A percentile compares a stretch with the other conserved stretches of the same genome.
phyloP scores from a whole-genome alignment of 2,113 vertebrate genomes.

The Indicator maculatus region DNA sequence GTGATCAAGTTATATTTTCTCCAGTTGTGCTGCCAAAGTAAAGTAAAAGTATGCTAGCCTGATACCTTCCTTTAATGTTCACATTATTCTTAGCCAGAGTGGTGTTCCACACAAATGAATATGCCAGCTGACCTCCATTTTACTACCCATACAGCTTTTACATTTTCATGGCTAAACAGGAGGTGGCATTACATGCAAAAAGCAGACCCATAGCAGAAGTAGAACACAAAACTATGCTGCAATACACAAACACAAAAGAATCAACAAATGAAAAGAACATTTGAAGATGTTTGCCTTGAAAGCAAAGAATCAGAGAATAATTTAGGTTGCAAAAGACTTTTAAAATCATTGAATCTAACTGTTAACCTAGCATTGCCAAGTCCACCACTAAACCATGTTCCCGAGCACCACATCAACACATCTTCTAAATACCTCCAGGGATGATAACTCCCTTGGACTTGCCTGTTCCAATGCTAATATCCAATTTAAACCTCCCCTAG shows the following conservation, averaged over 20 bases:
- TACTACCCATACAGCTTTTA: neutral
- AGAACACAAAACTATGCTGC: neutral
- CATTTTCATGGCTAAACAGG: neutral
- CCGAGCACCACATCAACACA: no score
- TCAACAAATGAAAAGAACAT: no score
- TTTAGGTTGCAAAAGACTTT: no score
- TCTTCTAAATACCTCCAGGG: no score
- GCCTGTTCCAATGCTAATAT: no score
- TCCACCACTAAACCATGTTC: no score
- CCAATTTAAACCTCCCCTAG: no score
- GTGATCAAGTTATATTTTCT: neutral
- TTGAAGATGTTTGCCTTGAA: neutral
- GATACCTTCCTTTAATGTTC: neutral
- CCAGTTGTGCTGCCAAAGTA: neutral
- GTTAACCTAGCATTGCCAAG: no score
- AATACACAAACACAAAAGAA: neutral
- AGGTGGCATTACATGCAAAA: neutral
- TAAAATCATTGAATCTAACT: no score
- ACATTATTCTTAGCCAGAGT: neutral
- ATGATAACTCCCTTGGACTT: no score
- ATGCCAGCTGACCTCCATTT: neutral
- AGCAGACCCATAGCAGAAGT: neutral
- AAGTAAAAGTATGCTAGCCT: neutral
- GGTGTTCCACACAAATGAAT: neutral
- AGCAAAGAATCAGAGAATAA: neutral